Evolutionary conservation across 2,888 invertebrate species (phyloP), one percentile per base, ranked within the genome.

Genomic region (Tortrix viridana): DNA sequence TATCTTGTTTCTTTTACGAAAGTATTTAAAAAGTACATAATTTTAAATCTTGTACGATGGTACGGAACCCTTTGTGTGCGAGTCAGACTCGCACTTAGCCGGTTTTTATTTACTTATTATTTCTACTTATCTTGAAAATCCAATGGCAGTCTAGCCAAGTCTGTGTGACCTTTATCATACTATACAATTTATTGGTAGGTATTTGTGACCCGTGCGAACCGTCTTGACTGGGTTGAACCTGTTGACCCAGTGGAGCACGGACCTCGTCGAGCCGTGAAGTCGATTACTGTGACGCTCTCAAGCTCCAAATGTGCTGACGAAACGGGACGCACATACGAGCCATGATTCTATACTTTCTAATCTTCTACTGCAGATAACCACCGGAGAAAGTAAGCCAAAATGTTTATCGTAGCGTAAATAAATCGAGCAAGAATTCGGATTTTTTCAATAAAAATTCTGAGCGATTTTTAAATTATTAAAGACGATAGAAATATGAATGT

Each of bases 191-290:
- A 58, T 63, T 58, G 58, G 47, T 50, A 62, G 71, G 74, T 75
- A 76, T 72, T 66, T 72, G 67, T 75, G 74, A 71, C 70, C 63
- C 32, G 63, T 70, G 72, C 72, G 69, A 69, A 60, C 71, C 73
- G 74, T 76, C 79, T 82, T 82, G 82, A 81, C 78, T 81, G 72
- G 65, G 72, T 73, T 83, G 82, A 84, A 82, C 82, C 79, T 72
- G 76, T 86, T 86, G 87, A 88, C 87, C 86, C 75, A 84, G 71
- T 79, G 69, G 58, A 70, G 56, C 66, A 70, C 68, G 76, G 75
- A 76, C 78, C 79, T 79, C 76, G 71, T 69, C 71, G 71, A 72
- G 75, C 71, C 74, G 71, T 72, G 73, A 72, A 67, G 66, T 67
- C 65, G 65, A 67, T 69, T 66, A 67, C 60, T 52, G 43, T 55